These are phyloP conservation scores for Zoroaster sp. DNA, from an alignment of 53 echinoderm and acorn worm species.

Conservation along the genomic window DNA sequence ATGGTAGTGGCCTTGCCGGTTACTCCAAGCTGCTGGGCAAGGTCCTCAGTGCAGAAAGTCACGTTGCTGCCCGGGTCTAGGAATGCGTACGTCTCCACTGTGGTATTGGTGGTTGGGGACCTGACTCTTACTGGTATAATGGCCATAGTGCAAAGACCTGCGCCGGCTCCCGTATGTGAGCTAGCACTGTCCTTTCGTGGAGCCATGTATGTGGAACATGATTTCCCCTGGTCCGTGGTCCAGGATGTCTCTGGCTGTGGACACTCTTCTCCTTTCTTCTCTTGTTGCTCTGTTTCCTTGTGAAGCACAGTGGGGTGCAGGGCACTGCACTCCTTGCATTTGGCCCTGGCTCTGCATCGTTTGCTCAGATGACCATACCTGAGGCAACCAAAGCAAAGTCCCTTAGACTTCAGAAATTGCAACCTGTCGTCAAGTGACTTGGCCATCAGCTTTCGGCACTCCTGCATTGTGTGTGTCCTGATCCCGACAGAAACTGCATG, in stretches of 20 bases:
- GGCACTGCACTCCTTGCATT: conserved; percentile 34
- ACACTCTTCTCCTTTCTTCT: background rate
- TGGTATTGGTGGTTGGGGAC: background rate
- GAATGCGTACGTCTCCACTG: too few species aligned
- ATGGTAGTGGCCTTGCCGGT: too few species aligned
- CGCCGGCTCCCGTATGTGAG: conserved; percentile 19
- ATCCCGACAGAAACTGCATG: conserved; percentile 24
- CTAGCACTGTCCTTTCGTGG: background rate
- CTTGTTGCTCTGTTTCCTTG: conserved; percentile 1
- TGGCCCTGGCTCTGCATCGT: conserved; percentile 56
- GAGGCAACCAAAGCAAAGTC: conserved; percentile 69
- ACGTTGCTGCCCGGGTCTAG: too few species aligned
- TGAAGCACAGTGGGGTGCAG: conserved; percentile 70
- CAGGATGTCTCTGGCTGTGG: background rate
- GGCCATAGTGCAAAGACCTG: conserved; percentile 32
- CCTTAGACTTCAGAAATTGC: conserved; percentile 47
- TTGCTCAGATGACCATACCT: conserved; percentile 53
- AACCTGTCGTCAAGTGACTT: conserved; percentile 55
- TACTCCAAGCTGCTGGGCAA: too few species aligned
- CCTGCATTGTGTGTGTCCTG: conserved; percentile 33
- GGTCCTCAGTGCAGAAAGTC: too few species aligned
- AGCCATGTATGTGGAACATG: conserved; percentile 9
- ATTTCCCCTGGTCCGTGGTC: background rate
- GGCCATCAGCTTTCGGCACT: conserved; percentile 30
- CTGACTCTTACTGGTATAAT: conserved; percentile 28